Percentiles rank a stretch among this genome's conserved stretches.
Evolutionary conservation across 2,888 invertebrate species (phyloP).

Genomic region (Beris morrisii): DNA sequence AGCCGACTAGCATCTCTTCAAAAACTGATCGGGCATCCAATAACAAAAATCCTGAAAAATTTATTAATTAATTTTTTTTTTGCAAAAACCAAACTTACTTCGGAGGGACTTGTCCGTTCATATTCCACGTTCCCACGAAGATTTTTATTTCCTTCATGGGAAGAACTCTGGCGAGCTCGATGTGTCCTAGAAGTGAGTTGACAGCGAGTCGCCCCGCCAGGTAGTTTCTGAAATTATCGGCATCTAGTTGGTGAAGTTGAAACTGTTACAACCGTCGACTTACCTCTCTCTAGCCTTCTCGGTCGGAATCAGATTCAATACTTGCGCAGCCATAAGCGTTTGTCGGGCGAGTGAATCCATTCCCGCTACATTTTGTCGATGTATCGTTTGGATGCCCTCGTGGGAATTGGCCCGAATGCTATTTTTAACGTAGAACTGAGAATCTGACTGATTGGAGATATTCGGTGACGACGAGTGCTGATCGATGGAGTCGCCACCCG

Average conservation of each 20-base stretch:
- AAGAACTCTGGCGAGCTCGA: constrained; percentile 83
- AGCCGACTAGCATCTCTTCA: too few species aligned
- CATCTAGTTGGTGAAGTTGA: not conserved
- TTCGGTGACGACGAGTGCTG: constrained; percentile 56
- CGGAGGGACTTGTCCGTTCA: constrained; percentile 87
- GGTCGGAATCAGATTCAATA: constrained; percentile 78
- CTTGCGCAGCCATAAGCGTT: constrained; percentile 76
- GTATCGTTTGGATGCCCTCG: constrained; percentile 48
- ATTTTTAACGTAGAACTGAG: constrained; percentile 16
- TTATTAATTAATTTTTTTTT: too few species aligned
- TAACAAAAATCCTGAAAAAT: too few species aligned
- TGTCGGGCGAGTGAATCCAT: constrained; percentile 73
- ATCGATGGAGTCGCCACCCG: constrained; percentile 44
- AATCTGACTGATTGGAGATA: constrained; percentile 46
- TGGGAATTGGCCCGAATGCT: constrained; percentile 49
- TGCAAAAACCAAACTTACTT: constrained; percentile 61
- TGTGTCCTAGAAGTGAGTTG: constrained; percentile 78
- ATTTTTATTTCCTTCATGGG: constrained; percentile 83
- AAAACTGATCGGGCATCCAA: too few species aligned
- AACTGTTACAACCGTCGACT: not conserved
- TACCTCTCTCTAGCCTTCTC: constrained; percentile 78
- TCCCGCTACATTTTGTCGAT: constrained; percentile 46
- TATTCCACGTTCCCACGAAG: constrained; percentile 95
- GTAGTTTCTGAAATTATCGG: constrained; percentile 64
- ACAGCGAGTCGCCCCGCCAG: constrained; percentile 79